Percentiles rank a stretch among this genome's conserved stretches.
Conservation (phyloP, 1,140 invertebrate species). For the Rhagoletis zephyria region DNA sequence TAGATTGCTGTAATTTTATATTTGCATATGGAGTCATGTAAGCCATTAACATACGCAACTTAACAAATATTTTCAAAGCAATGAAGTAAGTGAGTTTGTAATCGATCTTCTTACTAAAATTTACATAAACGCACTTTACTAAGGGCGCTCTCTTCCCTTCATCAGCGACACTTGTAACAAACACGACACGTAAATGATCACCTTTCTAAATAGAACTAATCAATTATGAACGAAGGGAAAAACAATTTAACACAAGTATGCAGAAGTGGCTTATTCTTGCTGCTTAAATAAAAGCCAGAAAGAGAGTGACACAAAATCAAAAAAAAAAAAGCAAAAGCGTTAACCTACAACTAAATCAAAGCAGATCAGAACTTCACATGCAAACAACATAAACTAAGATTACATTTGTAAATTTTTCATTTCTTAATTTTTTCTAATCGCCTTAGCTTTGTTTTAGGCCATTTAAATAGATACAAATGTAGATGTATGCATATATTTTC, state of each 20-base stretch:
- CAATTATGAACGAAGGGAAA: neutral
- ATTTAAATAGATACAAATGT: neutral
- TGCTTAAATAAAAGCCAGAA: neutral
- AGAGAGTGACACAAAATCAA: neutral
- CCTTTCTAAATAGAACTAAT: constrained; percentile 30
- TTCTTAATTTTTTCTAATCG: neutral
- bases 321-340: neutral
- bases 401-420: neutral
- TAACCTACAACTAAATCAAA: constrained; percentile 33
- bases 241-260: neutral
- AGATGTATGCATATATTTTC: neutral
- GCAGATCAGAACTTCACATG: neutral
- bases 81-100: neutral
- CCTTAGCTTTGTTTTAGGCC: neutral
- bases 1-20: too few relatives aligned
- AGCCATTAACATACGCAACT: neutral
- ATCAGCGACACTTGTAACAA: neutral
- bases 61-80: neutral
- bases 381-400: neutral
- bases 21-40: too few relatives aligned
- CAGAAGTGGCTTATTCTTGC: neutral
- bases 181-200: neutral
- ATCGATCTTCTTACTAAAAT: neutral
- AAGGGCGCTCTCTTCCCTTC: neutral
- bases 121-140: neutral